These are phyloP conservation scores for Sceliomorpha sp. DNA, from an alignment of 2,888 invertebrate species.

Conservation along the genomic window DNA sequence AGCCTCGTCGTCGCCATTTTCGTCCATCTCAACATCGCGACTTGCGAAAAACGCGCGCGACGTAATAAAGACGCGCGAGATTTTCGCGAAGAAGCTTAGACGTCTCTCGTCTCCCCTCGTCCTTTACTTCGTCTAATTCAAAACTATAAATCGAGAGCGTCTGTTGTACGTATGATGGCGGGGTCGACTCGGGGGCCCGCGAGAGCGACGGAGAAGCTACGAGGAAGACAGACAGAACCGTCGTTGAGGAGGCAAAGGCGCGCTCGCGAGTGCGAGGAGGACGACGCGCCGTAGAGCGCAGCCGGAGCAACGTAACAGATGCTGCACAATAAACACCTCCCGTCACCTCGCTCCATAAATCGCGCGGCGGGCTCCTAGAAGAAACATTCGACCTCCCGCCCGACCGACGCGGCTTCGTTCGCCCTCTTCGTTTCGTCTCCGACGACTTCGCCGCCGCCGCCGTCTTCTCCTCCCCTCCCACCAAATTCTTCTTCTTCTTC, in stretches of 20 bases:
- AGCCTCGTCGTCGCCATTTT: conserved; percentile 35
- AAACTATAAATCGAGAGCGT: conserved; percentile 79
- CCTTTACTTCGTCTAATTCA: conserved; percentile 76
- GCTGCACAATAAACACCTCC: conserved; percentile 80
- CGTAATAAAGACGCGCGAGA: conserved; percentile 30
- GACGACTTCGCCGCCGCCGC: too few relatives aligned
- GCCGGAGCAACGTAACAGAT: conserved; percentile 68
- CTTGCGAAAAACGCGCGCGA: conserved; percentile 21
- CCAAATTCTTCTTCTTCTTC: conserved; percentile 14
- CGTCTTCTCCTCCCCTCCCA: too few relatives aligned
- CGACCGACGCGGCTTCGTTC: too few relatives aligned
- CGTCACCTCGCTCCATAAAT: conserved; percentile 80
- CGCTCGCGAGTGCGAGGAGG: conserved; percentile 32
- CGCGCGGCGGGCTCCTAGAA: conserved; percentile 77
- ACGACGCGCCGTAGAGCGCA: conserved; percentile 32
- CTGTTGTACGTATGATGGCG: conserved; percentile 78
- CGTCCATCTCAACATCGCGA: conserved; percentile 32
- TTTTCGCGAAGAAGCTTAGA: conserved; percentile 38
- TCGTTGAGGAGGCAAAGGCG: conserved; percentile 21
- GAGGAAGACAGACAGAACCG: conserved; percentile 33
- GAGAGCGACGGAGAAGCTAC: conserved; percentile 29
- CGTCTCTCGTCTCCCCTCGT: conserved; percentile 39
- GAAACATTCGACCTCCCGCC: conserved; percentile 75
- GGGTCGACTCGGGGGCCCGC: conserved; percentile 56
- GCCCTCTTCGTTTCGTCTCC: too few relatives aligned